Conservation (phyloP, 1,140 invertebrate species). For the Drosophila fuyamai region DNA sequence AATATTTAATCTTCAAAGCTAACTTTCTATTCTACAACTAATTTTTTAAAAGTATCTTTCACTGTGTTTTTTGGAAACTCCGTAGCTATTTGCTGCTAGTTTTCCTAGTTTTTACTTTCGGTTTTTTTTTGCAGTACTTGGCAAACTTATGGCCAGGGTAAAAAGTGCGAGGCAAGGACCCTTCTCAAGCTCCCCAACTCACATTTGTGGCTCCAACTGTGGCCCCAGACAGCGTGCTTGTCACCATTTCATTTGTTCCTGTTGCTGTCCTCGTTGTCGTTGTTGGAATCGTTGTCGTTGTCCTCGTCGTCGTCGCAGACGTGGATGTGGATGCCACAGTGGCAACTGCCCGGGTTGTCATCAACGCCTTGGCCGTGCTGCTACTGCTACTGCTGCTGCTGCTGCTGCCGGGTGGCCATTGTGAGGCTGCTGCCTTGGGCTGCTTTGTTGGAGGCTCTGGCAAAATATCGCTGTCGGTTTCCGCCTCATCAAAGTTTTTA, state of each 20-base stretch:
- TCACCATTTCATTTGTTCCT: slow-evolving; percentile 56
- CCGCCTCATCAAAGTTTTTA: slow-evolving; percentile 80
- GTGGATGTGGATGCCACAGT: slow-evolving; percentile 26
- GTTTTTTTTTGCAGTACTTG: not conserved
- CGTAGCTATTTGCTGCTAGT: not conserved
- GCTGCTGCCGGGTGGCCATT: slow-evolving; percentile 42
- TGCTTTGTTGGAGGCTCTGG: slow-evolving; percentile 82
- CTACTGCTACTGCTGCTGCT: not conserved
- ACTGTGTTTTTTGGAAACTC: not conserved
- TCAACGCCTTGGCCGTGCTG: slow-evolving; percentile 34
- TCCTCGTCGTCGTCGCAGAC: slow-evolving; percentile 13
- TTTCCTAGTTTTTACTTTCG: not conserved
- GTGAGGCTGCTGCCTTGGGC: slow-evolving; percentile 50
- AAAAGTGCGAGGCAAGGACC: slow-evolving; percentile 1
- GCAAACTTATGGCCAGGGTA: not conserved
- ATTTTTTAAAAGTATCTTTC: no score
- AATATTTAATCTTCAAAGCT: no score
- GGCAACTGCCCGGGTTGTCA: slow-evolving; percentile 31
- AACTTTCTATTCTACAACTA: no score
- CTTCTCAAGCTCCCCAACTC: slow-evolving; percentile 30
- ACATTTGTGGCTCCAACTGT: slow-evolving; percentile 57
- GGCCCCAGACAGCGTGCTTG: slow-evolving; percentile 50
- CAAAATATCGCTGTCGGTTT: slow-evolving; percentile 84
- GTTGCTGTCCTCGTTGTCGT: slow-evolving; percentile 27
- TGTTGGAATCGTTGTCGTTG: slow-evolving; percentile 31